Evolutionary conservation across 2,797 vertebrate species (phyloP).

Genomic region (Artibeus lituratus): DNA sequence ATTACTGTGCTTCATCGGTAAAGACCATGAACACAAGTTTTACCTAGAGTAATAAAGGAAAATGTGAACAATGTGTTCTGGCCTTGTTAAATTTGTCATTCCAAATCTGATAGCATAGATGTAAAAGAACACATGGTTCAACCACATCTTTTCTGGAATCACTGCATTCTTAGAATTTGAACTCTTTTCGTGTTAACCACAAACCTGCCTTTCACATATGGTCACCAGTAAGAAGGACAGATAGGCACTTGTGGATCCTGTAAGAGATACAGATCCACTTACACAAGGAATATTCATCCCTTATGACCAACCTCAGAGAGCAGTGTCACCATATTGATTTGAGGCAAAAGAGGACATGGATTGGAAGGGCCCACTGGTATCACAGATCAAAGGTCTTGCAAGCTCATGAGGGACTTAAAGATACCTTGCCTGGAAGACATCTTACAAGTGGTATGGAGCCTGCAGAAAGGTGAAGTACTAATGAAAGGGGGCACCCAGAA

Average conservation of each 20-base stretch:
- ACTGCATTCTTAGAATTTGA: background rate
- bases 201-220: background rate
- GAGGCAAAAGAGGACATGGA: background rate
- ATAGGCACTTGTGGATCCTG: fast-evolving
- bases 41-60: background rate
- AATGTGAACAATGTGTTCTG: background rate
- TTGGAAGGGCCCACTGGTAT: background rate
- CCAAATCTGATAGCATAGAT: background rate
- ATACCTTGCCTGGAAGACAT: background rate
- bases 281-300: background rate
- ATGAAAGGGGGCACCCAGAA: background rate
- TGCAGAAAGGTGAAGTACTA: background rate
- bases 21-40: background rate
- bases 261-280: background rate
- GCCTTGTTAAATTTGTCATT: background rate
- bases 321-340: background rate
- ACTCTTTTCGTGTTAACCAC: background rate
- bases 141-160: background rate
- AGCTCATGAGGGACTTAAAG: background rate
- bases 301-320: background rate
- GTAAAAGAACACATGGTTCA: background rate
- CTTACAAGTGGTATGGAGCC: background rate
- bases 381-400: background rate
- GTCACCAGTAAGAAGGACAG: background rate
- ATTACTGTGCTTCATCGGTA: background rate